Conservation (phyloP, 2,797 vertebrate species). For the Coregonus ussuriensis region DNA sequence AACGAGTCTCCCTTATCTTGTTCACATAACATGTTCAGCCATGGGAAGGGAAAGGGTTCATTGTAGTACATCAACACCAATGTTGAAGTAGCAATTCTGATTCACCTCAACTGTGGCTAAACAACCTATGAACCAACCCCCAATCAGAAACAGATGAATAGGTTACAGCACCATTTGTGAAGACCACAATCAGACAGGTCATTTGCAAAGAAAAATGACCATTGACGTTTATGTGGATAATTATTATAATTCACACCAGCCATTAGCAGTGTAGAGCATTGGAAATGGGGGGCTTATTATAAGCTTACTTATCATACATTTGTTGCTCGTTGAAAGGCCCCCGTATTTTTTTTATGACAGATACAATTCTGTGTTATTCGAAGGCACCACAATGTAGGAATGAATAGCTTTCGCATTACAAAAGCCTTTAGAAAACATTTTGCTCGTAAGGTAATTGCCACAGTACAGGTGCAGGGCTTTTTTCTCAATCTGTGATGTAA, state of each 20-base stretch:
- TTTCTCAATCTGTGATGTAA: conserved; percentile 37
- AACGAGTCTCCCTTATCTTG: conserved; percentile 6
- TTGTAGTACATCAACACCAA: conserved; percentile 42
- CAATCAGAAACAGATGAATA: conserved; percentile 47
- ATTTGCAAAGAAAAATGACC: conserved; percentile 68
- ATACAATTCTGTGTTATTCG: conserved; percentile 57
- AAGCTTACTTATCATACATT: conserved; percentile 60
- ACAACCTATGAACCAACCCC: conserved; percentile 33
- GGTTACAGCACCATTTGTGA: conserved; percentile 56
- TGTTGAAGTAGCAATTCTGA: conserved; percentile 20
- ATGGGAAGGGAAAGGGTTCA: conserved; percentile 35
- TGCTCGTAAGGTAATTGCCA: conserved; percentile 58
- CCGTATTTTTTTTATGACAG: conserved; percentile 58
- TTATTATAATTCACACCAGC: conserved; percentile 73
- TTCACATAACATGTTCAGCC: conserved; percentile 7
- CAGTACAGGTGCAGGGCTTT: conserved; percentile 36
- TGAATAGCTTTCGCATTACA: conserved; percentile 48
- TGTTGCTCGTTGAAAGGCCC: conserved; percentile 62
- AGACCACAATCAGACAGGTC: conserved; percentile 56
- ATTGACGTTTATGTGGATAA: conserved; percentile 69
- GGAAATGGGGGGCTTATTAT: conserved; percentile 62
- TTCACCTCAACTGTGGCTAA: conserved; percentile 31
- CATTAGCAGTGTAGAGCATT: conserved; percentile 65
- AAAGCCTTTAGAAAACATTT: conserved; percentile 63
- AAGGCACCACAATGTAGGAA: conserved; percentile 54